Evolutionary conservation across 2,888 invertebrate genomes (phyloP), one percentile per base, ranked within the genome.

Genomic region (Tridacna crocea): DNA sequence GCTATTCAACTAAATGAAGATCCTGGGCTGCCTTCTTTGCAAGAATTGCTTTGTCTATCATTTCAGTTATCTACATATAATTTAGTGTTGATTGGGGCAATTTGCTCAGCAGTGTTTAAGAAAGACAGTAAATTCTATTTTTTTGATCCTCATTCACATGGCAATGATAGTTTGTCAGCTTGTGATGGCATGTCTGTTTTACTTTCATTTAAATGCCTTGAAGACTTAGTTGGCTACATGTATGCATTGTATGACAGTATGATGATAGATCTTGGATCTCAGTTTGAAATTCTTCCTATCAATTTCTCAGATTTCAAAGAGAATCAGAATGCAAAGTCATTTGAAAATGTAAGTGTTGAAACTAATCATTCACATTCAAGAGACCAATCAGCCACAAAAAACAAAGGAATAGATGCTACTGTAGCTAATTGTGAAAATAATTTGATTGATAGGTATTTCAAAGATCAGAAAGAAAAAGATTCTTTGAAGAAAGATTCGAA

Each of bases 71-170:
- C 26, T 22, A 6, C 61, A 15, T 46, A 61, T 60, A 13, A 66
- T 47, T 46, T 79, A 15, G 60, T 77, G 12, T 63, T 75, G 75
- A 66, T 81, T 19, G 63, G 77, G 17, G 48, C 75, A 51, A 19
- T 79, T 51, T 82, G 75, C 66, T 72, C 75, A 26, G 82, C 78
- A 15, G 72, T 79, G 15, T 72, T 55, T 55, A 22, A 22, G 22
- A 48, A 61, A 26, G 68, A 26, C 61, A 47, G 61, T 12, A 36
- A 12, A 27, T 81, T 68, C 58, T 58, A 47, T 22, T 70, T 77
- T 47, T 79, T 82, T 73, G 76, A 79, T 63, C 76, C 82, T 17
- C 79, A 79, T 73, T 79, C 79, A 24, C 76, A 76, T 79, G 79
- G 75, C 10, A 15, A 19, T 47, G 51, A 82, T 51, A 70, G 76